Conservation (phyloP, 2,797 vertebrate species). For the Manis javanica region DNA sequence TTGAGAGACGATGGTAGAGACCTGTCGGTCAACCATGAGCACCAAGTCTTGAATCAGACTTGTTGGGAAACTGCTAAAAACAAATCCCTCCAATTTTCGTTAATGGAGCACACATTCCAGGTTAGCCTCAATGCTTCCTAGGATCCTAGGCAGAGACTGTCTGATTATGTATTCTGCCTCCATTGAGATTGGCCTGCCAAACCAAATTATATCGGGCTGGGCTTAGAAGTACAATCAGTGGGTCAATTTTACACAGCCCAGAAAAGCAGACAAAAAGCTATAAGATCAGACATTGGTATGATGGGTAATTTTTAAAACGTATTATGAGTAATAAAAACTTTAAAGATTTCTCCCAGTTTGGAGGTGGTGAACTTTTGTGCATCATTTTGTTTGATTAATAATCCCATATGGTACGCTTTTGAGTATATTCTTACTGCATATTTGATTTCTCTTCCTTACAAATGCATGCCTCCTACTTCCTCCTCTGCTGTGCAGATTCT, state of each 20-base stretch:
- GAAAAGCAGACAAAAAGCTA: not conserved
- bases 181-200: not conserved
- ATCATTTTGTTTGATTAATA: slow-evolving; percentile 10
- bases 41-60: not conserved
- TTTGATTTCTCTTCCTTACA: slow-evolving; percentile 18
- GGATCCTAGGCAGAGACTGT: not conserved
- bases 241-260: not conserved
- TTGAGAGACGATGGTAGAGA: not conserved
- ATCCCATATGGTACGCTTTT: not conserved
- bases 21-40: rapidly evolving
- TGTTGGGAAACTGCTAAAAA: not conserved
- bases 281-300: not conserved
- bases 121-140: not conserved
- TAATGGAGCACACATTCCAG: not conserved
- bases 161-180: not conserved
- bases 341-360: not conserved
- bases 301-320: not conserved
- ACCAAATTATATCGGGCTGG: not conserved
- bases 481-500: not conserved
- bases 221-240: not conserved
- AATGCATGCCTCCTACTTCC: not conserved
- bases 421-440: not conserved
- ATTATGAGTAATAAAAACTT: not conserved
- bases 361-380: not conserved
- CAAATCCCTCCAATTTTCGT: not conserved